Conservation (phyloP, 2,888 invertebrate genomes). For the Melanophora roralis region DNA sequence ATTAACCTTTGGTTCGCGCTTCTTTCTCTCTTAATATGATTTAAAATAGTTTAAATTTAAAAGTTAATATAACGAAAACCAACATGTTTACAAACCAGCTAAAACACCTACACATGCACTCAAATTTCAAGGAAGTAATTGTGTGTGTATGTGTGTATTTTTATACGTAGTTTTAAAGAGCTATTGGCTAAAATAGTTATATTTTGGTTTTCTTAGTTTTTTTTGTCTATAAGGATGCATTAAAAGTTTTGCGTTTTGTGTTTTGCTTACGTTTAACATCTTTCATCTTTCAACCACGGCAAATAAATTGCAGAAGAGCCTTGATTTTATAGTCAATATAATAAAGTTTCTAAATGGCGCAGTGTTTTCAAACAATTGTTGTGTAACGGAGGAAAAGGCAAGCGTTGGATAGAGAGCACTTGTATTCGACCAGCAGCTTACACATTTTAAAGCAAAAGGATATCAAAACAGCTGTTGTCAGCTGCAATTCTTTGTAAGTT, state of each 20-base stretch:
- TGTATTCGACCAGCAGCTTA: conserved; percentile 17
- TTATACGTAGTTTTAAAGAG: not conserved
- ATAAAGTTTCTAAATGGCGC: not conserved
- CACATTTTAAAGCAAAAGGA: conserved; percentile 37
- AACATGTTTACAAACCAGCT: not conserved
- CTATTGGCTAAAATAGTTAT: not conserved
- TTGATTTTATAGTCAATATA: conserved; percentile 21
- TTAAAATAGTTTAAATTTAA: conserved; percentile 57
- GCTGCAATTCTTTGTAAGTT: conserved; percentile 49
- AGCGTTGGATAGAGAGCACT: not conserved
- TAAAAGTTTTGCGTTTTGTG: conserved; percentile 55
- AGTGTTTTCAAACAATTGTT: not conserved
- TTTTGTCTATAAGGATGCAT: conserved; percentile 50
- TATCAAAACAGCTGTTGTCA: conserved; percentile 50
- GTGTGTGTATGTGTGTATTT: not conserved
- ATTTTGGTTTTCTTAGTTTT: not conserved
- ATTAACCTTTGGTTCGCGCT: conserved; percentile 27
- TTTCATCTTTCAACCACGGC: conserved; percentile 19
- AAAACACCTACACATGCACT: too few relatives aligned
- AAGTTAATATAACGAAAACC: conserved; percentile 51
- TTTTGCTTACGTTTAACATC: conserved; percentile 47
- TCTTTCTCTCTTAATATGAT: conserved; percentile 49
- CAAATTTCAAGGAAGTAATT: not conserved
- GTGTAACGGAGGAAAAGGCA: too few relatives aligned
- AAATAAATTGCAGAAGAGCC: conserved; percentile 9